phyloP scores from a whole-genome alignment of 1,140 invertebrate genomes.

The Latrodectus geometricus region DNA sequence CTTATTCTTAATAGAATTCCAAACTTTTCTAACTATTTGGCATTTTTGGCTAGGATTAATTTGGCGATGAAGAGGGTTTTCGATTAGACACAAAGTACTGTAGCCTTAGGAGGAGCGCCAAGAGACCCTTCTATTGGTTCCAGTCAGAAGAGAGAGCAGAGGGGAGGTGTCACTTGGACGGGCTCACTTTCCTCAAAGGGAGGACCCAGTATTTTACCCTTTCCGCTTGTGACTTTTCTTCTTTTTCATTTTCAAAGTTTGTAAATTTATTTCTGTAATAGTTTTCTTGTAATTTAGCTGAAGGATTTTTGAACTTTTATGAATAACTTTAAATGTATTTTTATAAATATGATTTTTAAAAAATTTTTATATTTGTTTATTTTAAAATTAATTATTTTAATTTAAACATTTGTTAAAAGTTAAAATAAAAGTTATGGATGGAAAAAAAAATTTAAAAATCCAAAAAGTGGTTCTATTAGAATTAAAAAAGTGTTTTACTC shows the following conservation, averaged over 20 bases:
- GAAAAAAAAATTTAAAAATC: too few species aligned
- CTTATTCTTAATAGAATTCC: not conserved
- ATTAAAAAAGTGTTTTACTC: too few species aligned
- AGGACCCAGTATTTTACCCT: slow-evolving; percentile 1
- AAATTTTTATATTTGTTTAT: too few species aligned
- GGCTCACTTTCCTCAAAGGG: slow-evolving; percentile 32
- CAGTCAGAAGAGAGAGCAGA: slow-evolving; percentile 45
- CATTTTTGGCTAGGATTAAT: not conserved
- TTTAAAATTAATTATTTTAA: too few species aligned
- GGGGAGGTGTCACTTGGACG: slow-evolving; percentile 41
- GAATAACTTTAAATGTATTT: too few species aligned
- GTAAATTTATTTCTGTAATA: too few species aligned
- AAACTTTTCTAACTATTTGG: slow-evolving; percentile 15
- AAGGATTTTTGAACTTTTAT: too few species aligned
- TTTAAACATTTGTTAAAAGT: too few species aligned
- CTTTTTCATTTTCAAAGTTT: not conserved
- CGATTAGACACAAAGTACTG: slow-evolving; percentile 36
- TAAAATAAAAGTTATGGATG: too few species aligned
- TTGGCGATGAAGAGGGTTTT: slow-evolving; percentile 30
- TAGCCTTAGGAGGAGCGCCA: slow-evolving; percentile 53
- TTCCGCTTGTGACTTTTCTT: not conserved
- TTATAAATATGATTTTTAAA: too few species aligned
- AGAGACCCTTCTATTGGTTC: slow-evolving; percentile 60
- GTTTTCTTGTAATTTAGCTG: too few species aligned
- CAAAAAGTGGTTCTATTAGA: too few species aligned